Base-by-base conservation (phyloP, 2,797 vertebrate species). In the Sebastes oblongus region DNA sequence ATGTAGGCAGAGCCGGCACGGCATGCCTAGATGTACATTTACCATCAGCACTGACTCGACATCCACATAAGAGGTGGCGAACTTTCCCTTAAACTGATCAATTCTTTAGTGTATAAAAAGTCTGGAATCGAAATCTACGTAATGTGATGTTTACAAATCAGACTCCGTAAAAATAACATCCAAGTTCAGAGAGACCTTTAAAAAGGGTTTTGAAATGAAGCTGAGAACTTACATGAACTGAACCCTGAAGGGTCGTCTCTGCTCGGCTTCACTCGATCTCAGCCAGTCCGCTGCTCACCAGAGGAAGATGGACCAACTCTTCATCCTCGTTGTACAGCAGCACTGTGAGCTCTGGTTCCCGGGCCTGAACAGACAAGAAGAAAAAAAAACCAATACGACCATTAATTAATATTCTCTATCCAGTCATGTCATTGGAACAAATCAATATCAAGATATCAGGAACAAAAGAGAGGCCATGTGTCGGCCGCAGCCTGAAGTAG, bases 221-320 rank as follows among this genome's bases (percentile, higher is more conserved):
- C 8, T 46, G 20, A 8, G 46, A 29, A 65, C 69, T 8, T 27
- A 76, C 78, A 4, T 64, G 29, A 80, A 46, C 12, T 39, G 42
- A 1, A 42, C 10, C 20, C 6, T 22, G 30, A 36, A 36, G 36
- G 12, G 2, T 1, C 0, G 3, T 61, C 60, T 30, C 16, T 0
- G 5, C 14, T 52, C 14, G 0, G 14, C 22, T 24, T 87, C 93
- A 96, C 5, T 96, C 95, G 3, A 92, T 80, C 24, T 97, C 96
- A 2, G 97, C 98, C 52, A 98, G 94, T 56, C 97, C 97, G 72
- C 93, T 93, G 88, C 90, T 91, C 86, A 99, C 86, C 82, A 99
- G 94, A 30, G 96, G 94, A 87, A 93, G 91, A 27, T 98, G 96
- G 65, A 98, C 88, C 24, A 95, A 85, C 13, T 83, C 86, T 59